A percentile compares a stretch with the other conserved stretches of the same genome.
phyloP scores from a whole-genome alignment of 2,797 vertebrate genomes.

The Lepilemur ruficaudatus region DNA sequence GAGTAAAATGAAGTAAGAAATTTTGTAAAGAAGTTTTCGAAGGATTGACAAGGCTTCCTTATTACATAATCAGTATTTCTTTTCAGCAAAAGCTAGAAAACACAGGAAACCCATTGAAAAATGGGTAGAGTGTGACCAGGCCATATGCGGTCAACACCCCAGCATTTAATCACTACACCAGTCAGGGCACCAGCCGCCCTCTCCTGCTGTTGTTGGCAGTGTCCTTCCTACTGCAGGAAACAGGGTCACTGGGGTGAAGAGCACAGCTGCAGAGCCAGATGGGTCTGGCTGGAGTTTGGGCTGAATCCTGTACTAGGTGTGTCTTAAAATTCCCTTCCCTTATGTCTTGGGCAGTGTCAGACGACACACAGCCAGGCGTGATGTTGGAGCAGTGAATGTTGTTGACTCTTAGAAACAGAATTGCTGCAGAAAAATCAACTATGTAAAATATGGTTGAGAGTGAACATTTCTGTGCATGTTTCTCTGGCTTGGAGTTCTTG shows the following conservation, averaged over 20 bases:
- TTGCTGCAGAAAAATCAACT: background rate
- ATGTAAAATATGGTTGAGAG: background rate
- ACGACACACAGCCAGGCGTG: background rate
- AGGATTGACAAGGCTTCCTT: background rate
- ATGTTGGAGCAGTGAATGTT: background rate
- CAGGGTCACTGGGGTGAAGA: background rate
- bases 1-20: background rate
- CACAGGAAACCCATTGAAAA: background rate
- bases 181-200: background rate
- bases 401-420: background rate
- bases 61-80: background rate
- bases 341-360: background rate
- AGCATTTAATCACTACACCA: background rate
- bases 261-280: fast-evolving
- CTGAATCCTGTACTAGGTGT: background rate
- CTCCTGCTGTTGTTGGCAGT: background rate
- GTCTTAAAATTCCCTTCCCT: background rate
- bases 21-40: background rate
- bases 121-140: background rate
- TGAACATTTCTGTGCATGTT: background rate
- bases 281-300: background rate
- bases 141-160: background rate
- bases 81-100: background rate
- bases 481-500: background rate
- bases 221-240: background rate